Base-by-base conservation (phyloP, 2,797 vertebrate genomes). In the Anguilla megastoma region DNA sequence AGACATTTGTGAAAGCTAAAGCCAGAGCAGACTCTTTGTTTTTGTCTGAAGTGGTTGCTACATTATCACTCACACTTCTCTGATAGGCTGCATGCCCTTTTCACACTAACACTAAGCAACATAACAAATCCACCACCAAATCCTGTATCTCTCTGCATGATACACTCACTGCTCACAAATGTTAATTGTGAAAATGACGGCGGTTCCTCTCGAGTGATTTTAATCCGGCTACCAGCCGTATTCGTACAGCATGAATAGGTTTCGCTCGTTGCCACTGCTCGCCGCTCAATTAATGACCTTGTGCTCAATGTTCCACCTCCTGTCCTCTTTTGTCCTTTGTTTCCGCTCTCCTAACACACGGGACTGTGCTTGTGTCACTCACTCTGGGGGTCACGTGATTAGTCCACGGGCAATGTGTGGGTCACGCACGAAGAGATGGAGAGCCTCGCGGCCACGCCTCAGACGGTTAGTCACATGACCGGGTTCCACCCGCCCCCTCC, bases 361-460 rank as follows among this genome's bases (percentile, higher is more conserved):
- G 87, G 88, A 84, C 89, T 89, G 58, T 71, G 56, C 90, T 89
- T 86, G 85, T 86, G 85, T 82, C 86, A 86, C 50, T 86, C 84
- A 66, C 90, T 89, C 89, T 91, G 88, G 88, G 88, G 85, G 88
- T 92, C 91, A 92, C 48, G 92, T 90, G 92, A 91, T 95, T 97
- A 99, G 99, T 98, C 96, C 95, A 99, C 99, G 91, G 98, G 98
- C 94, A 99, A 99, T 97, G 97, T 99, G 95, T 99, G 99, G 99
- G 95, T 99, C 96, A 99, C 99, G 86, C 99, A 99, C 86, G 99
- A 99, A 96, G 99, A 99, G 92, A 99, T 99, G 98, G 98, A 99
- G 96, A 98, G 95, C 94, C 97, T 99, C 95, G 94, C 98, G 89
- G 98, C 98, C 92, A 97, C 98, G 0, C 97, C 97, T 45, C 97